Evolutionary conservation across 1,140 invertebrate genomes (phyloP).

Genomic region (Heterodera schachtii): DNA sequence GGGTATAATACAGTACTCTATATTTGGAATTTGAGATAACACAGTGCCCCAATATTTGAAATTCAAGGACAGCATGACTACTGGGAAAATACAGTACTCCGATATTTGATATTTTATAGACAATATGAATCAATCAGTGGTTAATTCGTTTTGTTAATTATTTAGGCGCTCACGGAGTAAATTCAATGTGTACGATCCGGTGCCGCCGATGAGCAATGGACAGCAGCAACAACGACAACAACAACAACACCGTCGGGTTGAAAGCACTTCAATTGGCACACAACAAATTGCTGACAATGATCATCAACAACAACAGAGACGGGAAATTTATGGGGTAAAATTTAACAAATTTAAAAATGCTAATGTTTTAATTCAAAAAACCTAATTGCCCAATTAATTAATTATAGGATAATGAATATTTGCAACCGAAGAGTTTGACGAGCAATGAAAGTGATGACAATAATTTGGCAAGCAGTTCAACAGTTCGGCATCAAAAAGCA

Average conservation of each 20-base stretch:
- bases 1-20: too few relatives aligned
- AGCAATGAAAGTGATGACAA: background rate
- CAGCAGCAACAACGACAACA: background rate
- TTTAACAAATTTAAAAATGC: background rate
- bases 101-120: too few relatives aligned
- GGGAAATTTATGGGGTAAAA: background rate
- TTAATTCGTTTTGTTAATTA: too few relatives aligned
- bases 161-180: slow-evolving; percentile 7
- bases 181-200: slow-evolving; percentile 27
- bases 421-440: slow-evolving; percentile 34
- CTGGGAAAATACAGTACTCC: too few relatives aligned
- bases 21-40: too few relatives aligned
- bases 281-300: background rate
- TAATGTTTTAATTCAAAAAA: background rate
- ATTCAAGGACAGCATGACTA: too few relatives aligned
- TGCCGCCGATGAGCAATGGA: slow-evolving; percentile 18
- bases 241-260: background rate
- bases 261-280: background rate
- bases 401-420: slow-evolving; percentile 31
- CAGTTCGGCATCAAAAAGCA: background rate
- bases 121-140: too few relatives aligned
- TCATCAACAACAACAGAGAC: background rate
- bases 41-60: too few relatives aligned
- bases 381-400: background rate
- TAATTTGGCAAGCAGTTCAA: background rate